A percentile compares a stretch with the other conserved stretches of the same genome.
These are phyloP conservation scores for Ellobius talpinus DNA, from an alignment of 2,113 vertebrate species.

Conservation along the genomic window DNA sequence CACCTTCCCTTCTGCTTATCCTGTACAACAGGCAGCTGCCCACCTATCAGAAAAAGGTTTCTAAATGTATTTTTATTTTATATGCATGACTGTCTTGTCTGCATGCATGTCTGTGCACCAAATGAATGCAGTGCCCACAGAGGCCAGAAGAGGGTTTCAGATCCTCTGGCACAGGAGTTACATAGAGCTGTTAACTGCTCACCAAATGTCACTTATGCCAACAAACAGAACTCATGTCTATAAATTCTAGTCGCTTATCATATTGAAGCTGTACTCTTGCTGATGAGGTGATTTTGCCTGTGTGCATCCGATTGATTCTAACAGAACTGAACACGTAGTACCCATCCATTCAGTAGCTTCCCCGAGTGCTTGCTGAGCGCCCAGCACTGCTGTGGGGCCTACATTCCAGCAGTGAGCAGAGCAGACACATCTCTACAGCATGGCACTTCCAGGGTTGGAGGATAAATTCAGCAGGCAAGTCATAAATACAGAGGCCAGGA, in stretches of 20 bases:
- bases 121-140: background rate
- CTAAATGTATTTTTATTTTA: background rate
- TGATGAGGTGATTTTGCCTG: background rate
- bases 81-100: background rate
- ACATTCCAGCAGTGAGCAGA: background rate
- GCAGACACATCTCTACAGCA: background rate
- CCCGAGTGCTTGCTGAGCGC: background rate
- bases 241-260: background rate
- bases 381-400: background rate
- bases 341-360: background rate
- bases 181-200: background rate
- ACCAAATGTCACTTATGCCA: background rate
- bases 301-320: background rate
- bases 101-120: background rate
- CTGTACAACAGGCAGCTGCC: background rate
- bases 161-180: background rate
- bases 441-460: no score
- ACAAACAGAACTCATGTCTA: background rate
- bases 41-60: background rate
- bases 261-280: background rate
- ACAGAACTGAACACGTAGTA: background rate
- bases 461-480: background rate
- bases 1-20: no score
- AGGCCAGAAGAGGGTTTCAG: background rate
- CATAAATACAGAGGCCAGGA: background rate